These are phyloP conservation scores for Eudyptes chrysolophus DNA, from an alignment of 2,113 vertebrate species.

Conservation along the genomic window DNA sequence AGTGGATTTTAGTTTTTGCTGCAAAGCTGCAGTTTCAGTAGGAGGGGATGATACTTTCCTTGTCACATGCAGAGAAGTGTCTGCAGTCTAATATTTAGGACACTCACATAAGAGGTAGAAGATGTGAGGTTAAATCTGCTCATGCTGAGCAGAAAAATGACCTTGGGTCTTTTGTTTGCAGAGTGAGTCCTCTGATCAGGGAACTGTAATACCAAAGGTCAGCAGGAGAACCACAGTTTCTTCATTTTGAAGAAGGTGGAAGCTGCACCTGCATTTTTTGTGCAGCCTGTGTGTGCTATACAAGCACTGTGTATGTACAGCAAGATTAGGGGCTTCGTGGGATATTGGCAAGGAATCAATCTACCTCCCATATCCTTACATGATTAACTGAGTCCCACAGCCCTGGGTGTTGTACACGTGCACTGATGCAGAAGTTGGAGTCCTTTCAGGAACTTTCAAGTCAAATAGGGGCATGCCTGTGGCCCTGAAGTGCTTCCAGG, in stretches of 20 bases:
- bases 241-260: not conserved
- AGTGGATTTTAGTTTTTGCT: not conserved
- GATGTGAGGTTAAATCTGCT: conserved; percentile 9
- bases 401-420: not conserved
- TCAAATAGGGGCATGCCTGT: not conserved
- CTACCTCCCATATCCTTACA: not conserved
- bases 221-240: not conserved
- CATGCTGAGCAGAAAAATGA: conserved; percentile 43
- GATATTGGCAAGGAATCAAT: not conserved
- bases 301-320: not conserved
- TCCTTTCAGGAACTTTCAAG: not conserved
- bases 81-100: conserved; percentile 39
- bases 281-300: not conserved
- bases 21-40: not conserved
- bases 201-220: not conserved
- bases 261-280: not conserved
- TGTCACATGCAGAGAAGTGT: conserved; percentile 18
- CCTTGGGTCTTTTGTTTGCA: conserved; percentile 16
- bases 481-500: too few relatives aligned
- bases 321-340: not conserved
- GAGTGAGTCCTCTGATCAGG: not conserved
- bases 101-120: conserved; percentile 14
- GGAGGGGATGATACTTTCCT: not conserved
- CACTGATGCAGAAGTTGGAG: not conserved
- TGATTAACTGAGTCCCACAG: not conserved